Conservation (phyloP, 2,797 vertebrate genomes). For the Rhinoraja longicauda region DNA sequence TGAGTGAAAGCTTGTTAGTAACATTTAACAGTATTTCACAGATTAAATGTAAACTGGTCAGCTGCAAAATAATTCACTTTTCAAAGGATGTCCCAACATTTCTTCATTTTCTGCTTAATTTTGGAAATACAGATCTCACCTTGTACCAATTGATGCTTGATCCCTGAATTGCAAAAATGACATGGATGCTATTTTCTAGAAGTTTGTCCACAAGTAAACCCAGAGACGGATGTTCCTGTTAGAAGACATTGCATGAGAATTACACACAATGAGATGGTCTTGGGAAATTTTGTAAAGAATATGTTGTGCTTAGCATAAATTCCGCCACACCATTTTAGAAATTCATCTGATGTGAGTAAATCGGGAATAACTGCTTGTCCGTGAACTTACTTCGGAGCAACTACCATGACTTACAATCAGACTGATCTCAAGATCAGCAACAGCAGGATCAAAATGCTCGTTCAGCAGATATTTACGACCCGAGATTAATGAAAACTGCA, state of each 20-base stretch:
- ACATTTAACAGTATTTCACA: neutral
- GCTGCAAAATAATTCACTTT: neutral
- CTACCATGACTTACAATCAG: neutral
- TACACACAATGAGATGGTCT: neutral
- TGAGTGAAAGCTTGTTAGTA: neutral
- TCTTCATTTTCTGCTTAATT: neutral
- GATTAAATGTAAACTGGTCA: neutral
- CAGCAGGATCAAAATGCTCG: neutral
- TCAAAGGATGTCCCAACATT: neutral
- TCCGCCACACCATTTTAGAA: neutral
- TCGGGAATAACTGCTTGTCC: neutral
- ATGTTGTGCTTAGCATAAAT: neutral
- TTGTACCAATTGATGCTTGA: constrained; percentile 92
- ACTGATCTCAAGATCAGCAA: neutral
- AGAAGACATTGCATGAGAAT: constrained; percentile 43
- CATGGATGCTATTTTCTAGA: constrained; percentile 84
- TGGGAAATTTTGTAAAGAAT: neutral
- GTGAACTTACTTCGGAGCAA: neutral
- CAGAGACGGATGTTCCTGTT: constrained; percentile 87
- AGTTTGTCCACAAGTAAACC: constrained; percentile 86
- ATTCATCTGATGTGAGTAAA: neutral
- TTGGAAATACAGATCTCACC: constrained; percentile 61
- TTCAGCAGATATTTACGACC: neutral
- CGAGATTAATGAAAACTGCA: neutral
- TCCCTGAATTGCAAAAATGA: constrained; percentile 89